Evolutionary conservation across 2,888 invertebrate species (phyloP), one percentile per base, ranked within the genome.

Genomic region (Chironomus tentans): DNA sequence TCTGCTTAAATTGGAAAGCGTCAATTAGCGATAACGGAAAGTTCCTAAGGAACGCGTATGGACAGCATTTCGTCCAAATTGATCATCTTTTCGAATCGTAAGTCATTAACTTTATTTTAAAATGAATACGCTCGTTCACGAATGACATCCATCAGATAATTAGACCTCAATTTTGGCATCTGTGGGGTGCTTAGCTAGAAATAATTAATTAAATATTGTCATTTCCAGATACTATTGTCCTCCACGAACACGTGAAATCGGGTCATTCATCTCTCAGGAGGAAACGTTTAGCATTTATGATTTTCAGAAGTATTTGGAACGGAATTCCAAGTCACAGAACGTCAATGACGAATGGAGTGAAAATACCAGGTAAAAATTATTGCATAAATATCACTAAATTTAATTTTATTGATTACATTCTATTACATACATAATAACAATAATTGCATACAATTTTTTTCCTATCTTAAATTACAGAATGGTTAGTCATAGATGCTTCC

Each of bases 11-110:
- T 68, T 84, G 84, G 84, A 81, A 80, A 73, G 82, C 83, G 2
- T 75, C 81, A 0, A 79, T 84, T 6, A 78, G 79, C 12, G 80
- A 81, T 70, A 78, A 78, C n/a, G 80, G 80, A 70, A 80, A 80
- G 4, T 76, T 78, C 6, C 79, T 81, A 73, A 80, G 82, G 0
- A 38, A 79, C n/a, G 80, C 82, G 2, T 78, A 77, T 78, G 81
- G 84, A 0, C 79, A 82, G 77, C 84, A 84, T 77, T 84, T 84
- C 68, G 80, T 84, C 1, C 82, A 83, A 76, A 78, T 84, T 3
- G 79, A 82, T 74, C 81, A 82, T 78, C 80, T 84, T 2, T 84
- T 82, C 77, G 84, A 84, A 78, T 81, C 77, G 76, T 77, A 70
- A 72, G 28, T 74, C 5, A 28, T 28, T 28, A 28, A 5, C 28